Base-by-base conservation (phyloP, 2,888 invertebrate genomes). In the Hemicrepidius hirtus region DNA sequence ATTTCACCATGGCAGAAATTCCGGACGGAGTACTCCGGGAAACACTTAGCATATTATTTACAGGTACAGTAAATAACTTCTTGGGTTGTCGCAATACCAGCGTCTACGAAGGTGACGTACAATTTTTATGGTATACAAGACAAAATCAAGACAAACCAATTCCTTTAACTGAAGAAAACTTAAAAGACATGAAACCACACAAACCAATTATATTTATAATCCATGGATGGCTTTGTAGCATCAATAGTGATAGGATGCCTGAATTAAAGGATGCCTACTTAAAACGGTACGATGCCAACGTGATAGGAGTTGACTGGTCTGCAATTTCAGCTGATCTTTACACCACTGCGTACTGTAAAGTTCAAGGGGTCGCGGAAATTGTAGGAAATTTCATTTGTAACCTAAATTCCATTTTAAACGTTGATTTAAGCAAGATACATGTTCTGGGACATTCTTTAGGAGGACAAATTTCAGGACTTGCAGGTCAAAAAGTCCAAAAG, bases 391-490 rank as follows among this genome's bases (percentile, higher is more conserved):
- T 72, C 40, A 10, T 72, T 3, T 65, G 64, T 7, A 16, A 20
- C 5, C 7, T 32, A 0, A 21, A 9, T 9, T 10, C 35, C 3
- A 12, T 37, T 7, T 62, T 32, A 16, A 13, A 49, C 2, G 28
- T 72, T 6, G 16, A 55, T 16, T 9, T 70, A 7, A 35, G 16
- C 10, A 18, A 55, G 1, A 3, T 72, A 6, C 74, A 74, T 4
- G 16, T 68, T 6, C 18, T 74, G 3, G 74, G 74, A 2, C 71
- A 74, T 44, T 71, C 68, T 0, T 32, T 74, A 50, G 74, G 71
- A 32, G 74, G 37, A 1, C 74, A 74, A 21, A 40, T 74, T 20
- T 40, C 64, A 1, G 74, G 74, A 12, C 37, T 67, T 13, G 28
- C 28, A 4, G 74, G 74, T n/a, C 57, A 74, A 40, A 35, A 53